Evolutionary conservation across 1,140 invertebrate species (phyloP), one percentile per base, ranked within the genome.

Genomic region (Saxidomus purpurata): DNA sequence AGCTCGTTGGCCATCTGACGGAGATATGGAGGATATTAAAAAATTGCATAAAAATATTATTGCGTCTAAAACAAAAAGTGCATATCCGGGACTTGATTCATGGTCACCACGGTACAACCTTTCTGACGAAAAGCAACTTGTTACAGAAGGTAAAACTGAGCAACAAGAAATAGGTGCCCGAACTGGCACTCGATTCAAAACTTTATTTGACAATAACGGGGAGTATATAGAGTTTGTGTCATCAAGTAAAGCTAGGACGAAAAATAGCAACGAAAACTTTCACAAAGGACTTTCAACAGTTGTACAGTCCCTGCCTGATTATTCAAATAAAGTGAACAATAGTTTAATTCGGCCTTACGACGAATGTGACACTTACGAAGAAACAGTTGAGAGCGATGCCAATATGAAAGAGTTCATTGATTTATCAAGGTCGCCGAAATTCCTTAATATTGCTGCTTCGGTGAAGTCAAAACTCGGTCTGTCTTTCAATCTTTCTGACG

Each of bases 11-110:
- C 84, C 84, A 28, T 55, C 69, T 0, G 47, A 77, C 2, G 28
- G 17, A 0, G 74, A 55, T n/a, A 59, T 87, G 28, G 67, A 77
- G 25, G 17, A 87, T 28, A 77, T 87, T 0, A 36, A 52, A 31
- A 47, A 77, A 25, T 1, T 87, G 9, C 31, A 47, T 8, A 40
- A 77, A 28, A 55, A 61, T 9, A 36, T 87, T 8, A 77, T 38
- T 28, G 36, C 55, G 22, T 38, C 28, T 6, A 87, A 87, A 61
- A 22, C 22, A n/a, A 17, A 31, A 22, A 55, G 11, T n/a, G 19
- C 38, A 1, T 87, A 55, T 77, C 84, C 31, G 15, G 84, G 59
- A 22, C 22, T 87, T 25, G 71, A 87, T 34, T 55, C 38, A n/a
- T 87, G 84, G 84, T n/a, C 25, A 15, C 31, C 28, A 2, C 31